Conservation (phyloP, 64 coral and sea anemone genomes). For the Dendrophyllia cribrosa region DNA sequence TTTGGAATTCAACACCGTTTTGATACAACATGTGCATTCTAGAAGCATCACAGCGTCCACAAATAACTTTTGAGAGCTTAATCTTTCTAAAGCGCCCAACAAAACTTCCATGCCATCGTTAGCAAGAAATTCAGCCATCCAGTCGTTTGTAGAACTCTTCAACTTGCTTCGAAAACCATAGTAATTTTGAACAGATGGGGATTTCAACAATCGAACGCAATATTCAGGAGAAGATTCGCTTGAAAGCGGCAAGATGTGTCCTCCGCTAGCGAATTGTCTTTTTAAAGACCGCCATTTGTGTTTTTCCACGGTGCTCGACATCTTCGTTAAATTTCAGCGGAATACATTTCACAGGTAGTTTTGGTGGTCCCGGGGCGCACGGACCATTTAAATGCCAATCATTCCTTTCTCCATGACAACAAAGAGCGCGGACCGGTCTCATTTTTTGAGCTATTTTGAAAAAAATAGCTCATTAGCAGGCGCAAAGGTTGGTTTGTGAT, state of each 20-base stretch:
- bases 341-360: slow-evolving; percentile 53
- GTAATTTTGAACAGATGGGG: slow-evolving; percentile 80
- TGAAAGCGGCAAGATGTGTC: slow-evolving; percentile 23
- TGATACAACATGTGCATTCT: slow-evolving; percentile 91
- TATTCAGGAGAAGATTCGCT: slow-evolving; percentile 79
- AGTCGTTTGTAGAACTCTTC: slow-evolving; percentile 65
- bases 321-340: slow-evolving; percentile 12
- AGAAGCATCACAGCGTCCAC: slow-evolving; percentile 76
- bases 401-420: slow-evolving; percentile 12
- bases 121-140: slow-evolving; percentile 85
- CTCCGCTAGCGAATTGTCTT: slow-evolving; percentile 17
- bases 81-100: slow-evolving; percentile 69
- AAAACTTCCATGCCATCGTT: slow-evolving; percentile 77
- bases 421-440: not conserved
- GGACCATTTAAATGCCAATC: slow-evolving; percentile 25
- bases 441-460: too few species aligned
- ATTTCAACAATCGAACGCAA: slow-evolving; percentile 79
- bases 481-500: too few species aligned
- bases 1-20: slow-evolving; percentile 85
- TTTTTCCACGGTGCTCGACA: slow-evolving; percentile 33
- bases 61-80: slow-evolving; percentile 56
- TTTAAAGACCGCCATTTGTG: slow-evolving; percentile 68
- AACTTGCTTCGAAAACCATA: slow-evolving; percentile 73
- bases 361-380: slow-evolving; percentile 14
- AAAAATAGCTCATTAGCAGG: too few species aligned